phyloP scores from a whole-genome alignment of 2,113 vertebrate genomes.

The Chloroceryle aenea region DNA sequence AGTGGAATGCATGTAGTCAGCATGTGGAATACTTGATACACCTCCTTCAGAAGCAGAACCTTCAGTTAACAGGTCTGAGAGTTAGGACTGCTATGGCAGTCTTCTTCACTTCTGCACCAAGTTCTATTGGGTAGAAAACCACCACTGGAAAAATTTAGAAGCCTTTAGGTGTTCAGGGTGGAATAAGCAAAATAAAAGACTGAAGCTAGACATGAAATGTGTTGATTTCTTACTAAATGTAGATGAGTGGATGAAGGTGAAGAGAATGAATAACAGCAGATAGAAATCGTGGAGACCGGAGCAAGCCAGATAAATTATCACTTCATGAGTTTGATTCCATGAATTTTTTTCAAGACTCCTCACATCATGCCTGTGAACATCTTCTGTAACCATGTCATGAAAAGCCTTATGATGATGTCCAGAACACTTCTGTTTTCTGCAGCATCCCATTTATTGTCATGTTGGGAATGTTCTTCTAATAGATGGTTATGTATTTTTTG shows the following conservation, averaged over 20 bases:
- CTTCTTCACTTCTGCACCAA: neutral
- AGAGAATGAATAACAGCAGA: constrained; percentile 16
- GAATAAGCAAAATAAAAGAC: neutral
- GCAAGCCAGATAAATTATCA: constrained; percentile 12
- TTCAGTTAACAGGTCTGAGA: neutral
- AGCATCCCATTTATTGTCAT: neutral
- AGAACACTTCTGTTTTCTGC: neutral
- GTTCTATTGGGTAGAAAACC: neutral
- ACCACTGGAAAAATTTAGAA: neutral
- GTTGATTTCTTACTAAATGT: neutral
- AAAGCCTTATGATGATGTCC: neutral
- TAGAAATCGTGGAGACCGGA: neutral
- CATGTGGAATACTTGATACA: neutral
- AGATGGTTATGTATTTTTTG: neutral
- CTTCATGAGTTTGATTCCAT: neutral
- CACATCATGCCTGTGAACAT: neutral
- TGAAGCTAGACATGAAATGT: neutral
- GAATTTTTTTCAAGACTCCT: neutral
- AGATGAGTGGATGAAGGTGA: constrained; percentile 24
- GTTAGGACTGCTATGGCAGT: neutral
- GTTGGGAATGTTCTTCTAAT: neutral
- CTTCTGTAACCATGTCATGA: neutral
- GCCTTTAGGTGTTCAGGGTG: neutral
- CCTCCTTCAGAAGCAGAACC: neutral
- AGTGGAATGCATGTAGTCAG: neutral